Percentiles rank a stretch among this genome's conserved stretches.
Evolutionary conservation across 2,888 invertebrate genomes (phyloP).

Genomic region (Apomyelois bistriatella): DNA sequence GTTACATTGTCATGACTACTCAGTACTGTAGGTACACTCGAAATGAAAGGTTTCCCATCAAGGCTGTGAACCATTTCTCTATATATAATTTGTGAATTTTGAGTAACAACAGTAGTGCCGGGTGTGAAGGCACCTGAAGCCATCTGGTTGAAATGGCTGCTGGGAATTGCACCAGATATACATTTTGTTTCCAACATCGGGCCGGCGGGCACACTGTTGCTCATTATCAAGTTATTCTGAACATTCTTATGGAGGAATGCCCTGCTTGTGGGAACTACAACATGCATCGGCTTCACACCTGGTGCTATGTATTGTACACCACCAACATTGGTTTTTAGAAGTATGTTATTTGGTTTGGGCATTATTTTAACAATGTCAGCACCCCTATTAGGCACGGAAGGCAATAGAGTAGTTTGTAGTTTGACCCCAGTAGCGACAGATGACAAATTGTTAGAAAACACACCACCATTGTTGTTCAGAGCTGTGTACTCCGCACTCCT

Average conservation of each 20-base stretch:
- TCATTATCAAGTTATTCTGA: conserved; percentile 65
- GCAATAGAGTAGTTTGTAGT: conserved; percentile 37
- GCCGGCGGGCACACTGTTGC: conserved; percentile 49
- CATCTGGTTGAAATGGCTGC: conserved; percentile 56
- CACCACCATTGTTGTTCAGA: conserved; percentile 44
- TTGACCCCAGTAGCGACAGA: conserved; percentile 40
- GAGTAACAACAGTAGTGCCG: conserved; percentile 66
- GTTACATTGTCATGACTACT: conserved; percentile 55
- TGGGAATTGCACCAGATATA: conserved; percentile 39
- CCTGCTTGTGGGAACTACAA: conserved; percentile 56
- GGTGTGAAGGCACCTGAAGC: conserved; percentile 53
- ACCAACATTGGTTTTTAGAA: conserved; percentile 60
- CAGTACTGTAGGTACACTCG: conserved; percentile 57
- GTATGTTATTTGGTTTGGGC: conserved; percentile 61
- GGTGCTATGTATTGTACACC: conserved; percentile 59
- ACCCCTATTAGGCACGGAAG: conserved; percentile 41
- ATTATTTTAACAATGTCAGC: conserved; percentile 55
- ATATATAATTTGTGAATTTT: conserved; percentile 72
- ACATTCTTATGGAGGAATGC: conserved; percentile 69
- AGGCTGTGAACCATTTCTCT: conserved; percentile 72
- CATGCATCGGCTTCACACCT: conserved; percentile 56
- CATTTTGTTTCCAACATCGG: conserved; percentile 52
- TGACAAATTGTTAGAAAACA: conserved; percentile 51
- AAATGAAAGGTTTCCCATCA: conserved; percentile 65
- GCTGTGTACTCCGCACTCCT: conserved; percentile 64